Percentiles rank a stretch among this genome's conserved stretches.
Conservation (phyloP, 1,140 invertebrate genomes). For the Zaprionus kolodkinae region DNA sequence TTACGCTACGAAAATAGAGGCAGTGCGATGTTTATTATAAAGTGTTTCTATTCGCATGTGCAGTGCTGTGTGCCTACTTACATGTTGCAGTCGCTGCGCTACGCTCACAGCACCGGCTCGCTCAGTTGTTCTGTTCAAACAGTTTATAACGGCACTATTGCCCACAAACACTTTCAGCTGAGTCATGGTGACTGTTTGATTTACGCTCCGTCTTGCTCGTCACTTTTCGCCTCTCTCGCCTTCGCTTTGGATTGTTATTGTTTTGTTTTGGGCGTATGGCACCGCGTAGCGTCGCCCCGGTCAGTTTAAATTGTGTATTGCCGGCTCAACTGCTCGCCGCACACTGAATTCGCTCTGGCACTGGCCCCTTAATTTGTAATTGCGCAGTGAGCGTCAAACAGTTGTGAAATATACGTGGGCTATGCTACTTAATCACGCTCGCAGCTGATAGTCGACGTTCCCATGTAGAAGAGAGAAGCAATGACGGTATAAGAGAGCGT, state of each 20-base stretch:
- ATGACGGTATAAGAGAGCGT: not conserved
- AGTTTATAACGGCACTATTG: slow-evolving; percentile 13
- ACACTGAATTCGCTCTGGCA: slow-evolving; percentile 34
- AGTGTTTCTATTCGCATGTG: not conserved
- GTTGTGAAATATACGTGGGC: slow-evolving; percentile 12
- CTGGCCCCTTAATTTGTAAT: slow-evolving; percentile 17
- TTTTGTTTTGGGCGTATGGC: not conserved
- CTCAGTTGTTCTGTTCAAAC: slow-evolving; percentile 15
- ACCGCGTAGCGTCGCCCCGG: not conserved
- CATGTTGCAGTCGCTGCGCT: slow-evolving; percentile 16
- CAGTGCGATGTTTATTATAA: not conserved
- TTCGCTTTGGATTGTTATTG: not conserved
- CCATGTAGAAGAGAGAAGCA: not conserved
- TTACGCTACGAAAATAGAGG: slow-evolving; percentile 2
- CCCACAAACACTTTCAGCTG: slow-evolving; percentile 24
- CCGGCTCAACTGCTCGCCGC: slow-evolving; percentile 18
- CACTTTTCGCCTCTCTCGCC: not conserved
- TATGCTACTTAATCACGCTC: not conserved
- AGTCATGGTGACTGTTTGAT: slow-evolving; percentile 22
- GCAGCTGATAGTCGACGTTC: not conserved
- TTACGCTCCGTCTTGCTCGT: slow-evolving; percentile 25
- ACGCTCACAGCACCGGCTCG: not conserved
- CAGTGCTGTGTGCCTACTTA: slow-evolving; percentile 3
- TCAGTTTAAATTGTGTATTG: not conserved
- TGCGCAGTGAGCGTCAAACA: slow-evolving; percentile 4